Evolutionary conservation across 2,888 invertebrate genomes (phyloP).

Genomic region (Erpobdella octoculata): DNA sequence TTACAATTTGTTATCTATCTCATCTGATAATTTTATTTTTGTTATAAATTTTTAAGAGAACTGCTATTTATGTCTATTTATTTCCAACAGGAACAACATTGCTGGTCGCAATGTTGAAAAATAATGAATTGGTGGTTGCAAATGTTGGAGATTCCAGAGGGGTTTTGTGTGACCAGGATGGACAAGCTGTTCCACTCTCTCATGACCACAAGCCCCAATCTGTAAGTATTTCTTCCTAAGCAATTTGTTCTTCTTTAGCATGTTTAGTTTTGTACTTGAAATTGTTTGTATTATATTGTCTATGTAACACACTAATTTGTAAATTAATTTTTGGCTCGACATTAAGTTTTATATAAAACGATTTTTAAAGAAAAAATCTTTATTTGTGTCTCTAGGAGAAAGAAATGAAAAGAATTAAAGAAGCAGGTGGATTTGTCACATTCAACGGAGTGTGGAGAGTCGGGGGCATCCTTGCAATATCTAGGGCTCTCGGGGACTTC

Average conservation of each 20-base stretch:
- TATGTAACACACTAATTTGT: neutral
- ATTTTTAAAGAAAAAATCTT: too few relatives aligned
- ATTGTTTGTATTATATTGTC: neutral
- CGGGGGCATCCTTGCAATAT: constrained; percentile 86
- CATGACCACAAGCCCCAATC: constrained; percentile 95
- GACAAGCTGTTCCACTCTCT: constrained; percentile 81
- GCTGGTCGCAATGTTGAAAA: constrained; percentile 76
- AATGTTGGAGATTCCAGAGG: constrained; percentile 94
- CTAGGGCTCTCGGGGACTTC: constrained; percentile 83
- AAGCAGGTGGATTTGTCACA: constrained; percentile 87
- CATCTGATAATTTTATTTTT: neutral
- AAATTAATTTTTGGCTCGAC: neutral
- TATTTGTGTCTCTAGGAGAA: constrained; percentile 61
- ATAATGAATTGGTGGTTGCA: constrained; percentile 74
- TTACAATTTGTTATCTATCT: too few relatives aligned
- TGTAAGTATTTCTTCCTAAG: constrained; percentile 55
- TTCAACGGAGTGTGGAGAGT: constrained; percentile 94
- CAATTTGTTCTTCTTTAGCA: neutral
- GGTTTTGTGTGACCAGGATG: constrained; percentile 83
- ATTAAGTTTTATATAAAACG: too few relatives aligned
- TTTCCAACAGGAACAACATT: constrained; percentile 74
- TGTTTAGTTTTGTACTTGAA: too few relatives aligned
- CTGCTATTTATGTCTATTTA: neutral
- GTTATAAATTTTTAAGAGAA: neutral
- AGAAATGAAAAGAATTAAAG: constrained; percentile 81